Base-by-base conservation (phyloP, 2,113 vertebrate genomes). In the Cyprinodon brontotheroides region DNA sequence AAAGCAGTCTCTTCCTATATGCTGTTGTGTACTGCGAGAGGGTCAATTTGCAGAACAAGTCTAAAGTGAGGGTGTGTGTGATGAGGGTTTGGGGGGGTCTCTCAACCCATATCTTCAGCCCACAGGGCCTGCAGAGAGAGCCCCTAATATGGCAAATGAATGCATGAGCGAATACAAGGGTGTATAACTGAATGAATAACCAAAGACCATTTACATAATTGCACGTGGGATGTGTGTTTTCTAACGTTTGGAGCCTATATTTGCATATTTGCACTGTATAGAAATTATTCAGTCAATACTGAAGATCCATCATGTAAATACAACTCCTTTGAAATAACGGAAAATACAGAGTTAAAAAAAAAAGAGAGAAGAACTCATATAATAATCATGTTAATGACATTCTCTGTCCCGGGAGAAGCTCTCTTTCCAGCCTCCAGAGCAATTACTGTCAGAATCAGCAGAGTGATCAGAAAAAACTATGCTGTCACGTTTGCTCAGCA, bases 161-260 rank as follows among this genome's bases (percentile, higher is more conserved):
- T 94, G 93, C 93, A 92, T 90, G 92, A 93, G 81, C 77, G 86
- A 94, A 93, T 91, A 88, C 90, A 75, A 88, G 87, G 88, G 89
- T 89, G 91, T 90, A 92, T 91, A 92, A 92, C 91, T 91, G 89
- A 93, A 93, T 93, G 92, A 93, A 93, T 92, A 94, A 92, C 88
- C 87, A 92, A 92, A 86, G 86, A 89, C 68, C 76, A 94, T 93
- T 94, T 94, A 90, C 92, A 94, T 94, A 93, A 94, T 93, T 93
- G 89, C 91, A 93, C 53, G 6, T 89, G 86, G 90, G 87, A 81
- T 91, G 85, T 92, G 92, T 92, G 80, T 93, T 92, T 93, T 92
- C 84, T 79, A 80, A 82, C 82, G 72, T 93, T 57, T 91, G 88
- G 78, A 90, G 82, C 81, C 50, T 68, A 66, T 82, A 94, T 94